A percentile compares a stretch with the other conserved stretches of the same genome.
These are phyloP conservation scores for Eublepharis macularius DNA, from an alignment of 2,113 vertebrate species.

Conservation along the genomic window DNA sequence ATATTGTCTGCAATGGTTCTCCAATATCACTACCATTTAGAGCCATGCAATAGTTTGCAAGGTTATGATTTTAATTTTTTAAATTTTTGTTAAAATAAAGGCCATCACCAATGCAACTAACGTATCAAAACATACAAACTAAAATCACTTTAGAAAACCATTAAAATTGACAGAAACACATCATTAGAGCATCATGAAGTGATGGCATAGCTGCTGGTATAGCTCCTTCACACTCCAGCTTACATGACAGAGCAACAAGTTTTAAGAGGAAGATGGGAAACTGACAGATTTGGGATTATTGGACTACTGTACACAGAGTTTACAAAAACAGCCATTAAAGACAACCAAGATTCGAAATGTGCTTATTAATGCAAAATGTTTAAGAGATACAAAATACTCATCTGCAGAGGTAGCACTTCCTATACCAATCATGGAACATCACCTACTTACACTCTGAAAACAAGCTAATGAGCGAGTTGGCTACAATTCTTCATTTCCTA, in stretches of 20 bases:
- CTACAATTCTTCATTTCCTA: background rate
- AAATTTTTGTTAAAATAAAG: no score
- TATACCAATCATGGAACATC: background rate
- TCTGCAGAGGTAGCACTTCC: background rate
- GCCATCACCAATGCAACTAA: no score
- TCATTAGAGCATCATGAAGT: no score
- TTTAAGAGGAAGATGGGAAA: background rate
- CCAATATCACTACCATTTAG: background rate
- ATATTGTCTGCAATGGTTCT: background rate
- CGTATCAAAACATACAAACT: no score
- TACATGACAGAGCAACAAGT: background rate
- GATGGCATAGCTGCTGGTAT: background rate
- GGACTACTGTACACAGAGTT: no score
- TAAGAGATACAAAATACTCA: background rate
- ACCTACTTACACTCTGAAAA: background rate
- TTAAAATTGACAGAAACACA: no score
- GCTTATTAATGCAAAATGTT: no score
- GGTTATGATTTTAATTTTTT: no score
- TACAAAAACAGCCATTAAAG: background rate
- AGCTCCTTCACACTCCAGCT: background rate
- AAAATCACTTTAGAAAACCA: no score
- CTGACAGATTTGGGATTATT: background rate
- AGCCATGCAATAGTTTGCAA: background rate
- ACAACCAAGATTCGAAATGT: background rate
- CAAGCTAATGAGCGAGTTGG: background rate